Evolutionary conservation across 2,797 vertebrate species (phyloP).

Genomic region (Chrosomus eos): DNA sequence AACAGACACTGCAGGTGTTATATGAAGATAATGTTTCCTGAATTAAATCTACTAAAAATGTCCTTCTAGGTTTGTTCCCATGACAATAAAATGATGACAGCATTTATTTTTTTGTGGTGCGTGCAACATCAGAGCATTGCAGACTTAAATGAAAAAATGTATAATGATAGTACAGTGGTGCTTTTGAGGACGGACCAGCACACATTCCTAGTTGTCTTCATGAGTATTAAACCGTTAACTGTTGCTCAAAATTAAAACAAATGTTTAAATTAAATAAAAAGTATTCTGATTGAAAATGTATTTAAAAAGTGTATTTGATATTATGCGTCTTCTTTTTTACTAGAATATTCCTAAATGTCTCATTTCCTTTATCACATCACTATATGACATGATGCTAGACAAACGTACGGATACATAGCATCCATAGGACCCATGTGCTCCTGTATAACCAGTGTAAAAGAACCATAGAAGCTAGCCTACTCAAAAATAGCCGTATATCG

Average conservation of each 20-base stretch:
- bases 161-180: conserved; percentile 8
- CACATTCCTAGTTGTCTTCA: neutral
- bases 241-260: neutral
- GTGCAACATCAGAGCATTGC: neutral
- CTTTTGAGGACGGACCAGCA: neutral
- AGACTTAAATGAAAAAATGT: conserved; percentile 13
- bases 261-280: neutral
- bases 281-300: neutral
- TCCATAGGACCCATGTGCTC: conserved; percentile 86
- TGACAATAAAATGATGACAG: conserved; percentile 43
- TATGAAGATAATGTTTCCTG: conserved; percentile 49
- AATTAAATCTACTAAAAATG: conserved; percentile 47
- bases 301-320: conserved; percentile 1
- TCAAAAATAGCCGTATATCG: conserved; percentile 10
- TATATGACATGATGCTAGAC: conserved; percentile 80
- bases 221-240: neutral
- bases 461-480: conserved; percentile 19
- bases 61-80: conserved; percentile 30
- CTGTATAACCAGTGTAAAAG: conserved; percentile 71
- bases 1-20: conserved; percentile 23
- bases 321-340: conserved; percentile 63
- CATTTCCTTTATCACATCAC: conserved; percentile 83
- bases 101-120: conserved; percentile 59
- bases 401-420: conserved; percentile 94
- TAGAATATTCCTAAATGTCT: conserved; percentile 84